Conservation (phyloP, 2,113 vertebrate species). For the Hypomesus transpacificus region DNA sequence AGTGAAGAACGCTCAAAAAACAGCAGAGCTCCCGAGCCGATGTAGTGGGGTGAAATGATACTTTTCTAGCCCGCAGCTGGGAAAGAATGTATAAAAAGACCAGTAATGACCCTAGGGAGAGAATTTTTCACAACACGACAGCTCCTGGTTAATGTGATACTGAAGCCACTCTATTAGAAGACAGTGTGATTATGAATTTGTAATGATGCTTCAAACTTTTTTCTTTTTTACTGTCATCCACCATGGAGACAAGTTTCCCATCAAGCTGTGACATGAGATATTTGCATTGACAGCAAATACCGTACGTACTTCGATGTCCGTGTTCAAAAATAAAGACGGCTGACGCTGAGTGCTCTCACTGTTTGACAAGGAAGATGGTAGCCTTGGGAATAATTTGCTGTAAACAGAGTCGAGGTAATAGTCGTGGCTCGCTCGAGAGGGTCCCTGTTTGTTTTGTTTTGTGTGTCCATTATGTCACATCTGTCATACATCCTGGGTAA, state of each 20-base stretch:
- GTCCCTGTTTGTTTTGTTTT: neutral
- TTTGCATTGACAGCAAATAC: neutral
- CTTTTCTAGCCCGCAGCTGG: constrained; percentile 49
- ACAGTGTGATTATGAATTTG: constrained; percentile 47
- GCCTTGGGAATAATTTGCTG: constrained; percentile 1
- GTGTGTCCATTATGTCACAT: neutral
- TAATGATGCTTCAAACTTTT: constrained; percentile 51
- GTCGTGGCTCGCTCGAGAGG: neutral
- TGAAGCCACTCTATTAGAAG: constrained; percentile 43
- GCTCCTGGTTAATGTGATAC: constrained; percentile 45
- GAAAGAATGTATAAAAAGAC: constrained; percentile 36
- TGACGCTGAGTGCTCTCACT: neutral
- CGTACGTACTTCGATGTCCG: neutral
- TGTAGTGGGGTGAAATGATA: constrained; percentile 34
- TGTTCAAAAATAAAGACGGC: neutral
- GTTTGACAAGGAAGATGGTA: neutral
- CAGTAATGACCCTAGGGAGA: constrained; percentile 38
- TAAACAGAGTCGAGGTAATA: neutral
- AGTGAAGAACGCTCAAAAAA: constrained; percentile 35
- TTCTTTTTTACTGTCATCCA: constrained; percentile 4
- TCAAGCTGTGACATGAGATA: constrained; percentile 10
- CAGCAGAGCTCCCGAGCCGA: constrained; percentile 47
- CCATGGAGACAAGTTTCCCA: constrained; percentile 9
- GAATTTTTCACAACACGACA: constrained; percentile 28
- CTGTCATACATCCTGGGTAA: constrained; percentile 12